Base-by-base conservation (phyloP, 1,140 invertebrate species). In the Calephelis virginiensis region DNA sequence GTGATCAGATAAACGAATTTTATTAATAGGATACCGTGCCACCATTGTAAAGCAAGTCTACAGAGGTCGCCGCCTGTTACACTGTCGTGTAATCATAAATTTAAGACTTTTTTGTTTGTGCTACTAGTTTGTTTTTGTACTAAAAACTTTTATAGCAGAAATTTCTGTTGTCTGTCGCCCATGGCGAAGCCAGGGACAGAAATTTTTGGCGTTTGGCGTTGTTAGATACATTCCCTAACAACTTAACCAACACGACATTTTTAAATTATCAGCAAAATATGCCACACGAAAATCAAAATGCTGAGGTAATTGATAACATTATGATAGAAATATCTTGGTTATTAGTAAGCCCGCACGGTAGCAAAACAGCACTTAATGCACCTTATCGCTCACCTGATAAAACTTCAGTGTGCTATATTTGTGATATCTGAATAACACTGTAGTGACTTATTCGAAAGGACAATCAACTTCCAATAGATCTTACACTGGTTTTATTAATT, bases 51-150 rank as follows among this genome's bases (percentile, higher is more conserved):
- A 56, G 53, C 64, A 64, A 68, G 45, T 66, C 46, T 61, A 43
- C 46, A 61, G 60, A 69, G 68, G 59, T 71, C 40, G 62, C 45
- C 13, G 12, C 17, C 61, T 61, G 61, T 72, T 49, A 72, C 66
- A 68, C 70, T 63, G 70, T 38, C 2, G 12, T 28, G 43, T 63
- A 63, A 50, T 37, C n/a, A 49, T n/a, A 28, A 28, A 28, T 28
- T 28, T 1, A 28, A 28, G 28, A 28, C 28, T 28, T 4, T n/a
- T 28, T 28, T 28, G 28, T 28, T 28, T 28, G 28, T 28, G 28
- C 28, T 28, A 28, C 28, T 28, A 28, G 28, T 28, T 28, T 2
- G 28, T 28, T 28, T 28, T 28, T 28, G 28, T 28, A 28, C 5
- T 28, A 28, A 28, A 28, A 28, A 28, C 28, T 28, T 28, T 28